Evolutionary conservation across 1,140 invertebrate genomes (phyloP), one percentile per base, ranked within the genome.

Genomic region (Drosophila lini): DNA sequence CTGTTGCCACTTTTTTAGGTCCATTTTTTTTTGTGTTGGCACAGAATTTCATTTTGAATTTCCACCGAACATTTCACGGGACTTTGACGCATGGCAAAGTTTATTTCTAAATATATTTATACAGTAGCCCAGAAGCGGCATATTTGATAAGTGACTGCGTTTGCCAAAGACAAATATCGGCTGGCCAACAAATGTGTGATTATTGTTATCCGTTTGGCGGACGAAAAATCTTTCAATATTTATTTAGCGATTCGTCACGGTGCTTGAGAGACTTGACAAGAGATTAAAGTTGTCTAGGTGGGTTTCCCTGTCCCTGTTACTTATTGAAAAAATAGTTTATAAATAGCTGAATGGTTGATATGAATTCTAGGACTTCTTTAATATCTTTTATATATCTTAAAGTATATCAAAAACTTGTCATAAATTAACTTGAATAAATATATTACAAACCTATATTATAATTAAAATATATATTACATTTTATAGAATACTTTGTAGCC

Each of bases 41-140:
- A 48, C 53, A 70, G 68, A 83, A 89, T 89, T 84, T 89, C 69
- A 88, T 89, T 88, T 85, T 75, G 74, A 80, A 79, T 80, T 89
- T 78, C 61, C 67, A 59, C 55, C 57, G 42, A 82, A 80, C 71
- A 86, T 69, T 86, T 82, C 71, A 57, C 75, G 53, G 60, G 65
- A 68, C 59, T 70, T 71, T 80, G 84, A 89, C 68, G 83, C 77
- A 65, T 75, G 80, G 73, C 80, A 65, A 88, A 73, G 70, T 76
- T 86, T 75, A 73, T 73, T 73, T 73, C 65, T 59, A 73, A 59
- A 71, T 59, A 65, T 74, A 63, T 65, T 59, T 67, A 50, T 68
- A 31, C 55, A 25, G 36, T 45, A 3, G 38, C 32, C 53, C 10
- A 47, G 19, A 19, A 15, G 9, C 16, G 48, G 50, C 45, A 80